phyloP scores from a whole-genome alignment of 1,140 invertebrate genomes.

The Aphelinus atriplicis region DNA sequence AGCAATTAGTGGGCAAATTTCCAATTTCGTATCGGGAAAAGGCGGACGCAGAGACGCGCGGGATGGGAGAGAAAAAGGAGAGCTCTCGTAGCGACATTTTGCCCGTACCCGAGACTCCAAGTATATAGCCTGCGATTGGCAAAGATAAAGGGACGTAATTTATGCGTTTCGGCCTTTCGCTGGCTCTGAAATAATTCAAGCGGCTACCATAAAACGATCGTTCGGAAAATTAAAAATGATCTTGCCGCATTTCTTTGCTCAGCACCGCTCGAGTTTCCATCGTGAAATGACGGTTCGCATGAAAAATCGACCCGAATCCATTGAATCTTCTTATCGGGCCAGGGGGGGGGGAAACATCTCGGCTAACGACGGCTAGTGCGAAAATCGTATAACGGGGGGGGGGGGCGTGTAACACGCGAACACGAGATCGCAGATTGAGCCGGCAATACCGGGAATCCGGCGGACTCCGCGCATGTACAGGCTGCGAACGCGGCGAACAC shows the following conservation, averaged over 20 bases:
- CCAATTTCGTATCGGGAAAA: slow-evolving; percentile 29
- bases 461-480: background rate
- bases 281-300: too few relatives aligned
- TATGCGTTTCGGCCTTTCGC: background rate
- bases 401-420: background rate
- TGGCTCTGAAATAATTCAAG: background rate
- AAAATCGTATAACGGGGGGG: background rate
- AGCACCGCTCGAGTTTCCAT: too few relatives aligned
- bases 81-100: too few relatives aligned
- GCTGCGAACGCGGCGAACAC: slow-evolving; percentile 3
- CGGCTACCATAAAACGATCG: too few relatives aligned
- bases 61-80: background rate
- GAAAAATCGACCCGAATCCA: too few relatives aligned
- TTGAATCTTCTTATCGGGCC: too few relatives aligned
- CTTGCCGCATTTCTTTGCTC: too few relatives aligned
- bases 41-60: background rate
- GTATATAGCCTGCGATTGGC: slow-evolving; percentile 5
- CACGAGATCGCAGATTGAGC: slow-evolving; percentile 11
- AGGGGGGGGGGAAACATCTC: too few relatives aligned
- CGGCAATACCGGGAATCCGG: background rate
- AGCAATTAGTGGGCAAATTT: slow-evolving; percentile 39
- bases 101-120: too few relatives aligned
- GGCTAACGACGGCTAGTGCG: too few relatives aligned
- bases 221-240: too few relatives aligned
- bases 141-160: slow-evolving; percentile 4